phyloP scores from a whole-genome alignment of 2,797 vertebrate species.

The Chromobotia macracanthus region DNA sequence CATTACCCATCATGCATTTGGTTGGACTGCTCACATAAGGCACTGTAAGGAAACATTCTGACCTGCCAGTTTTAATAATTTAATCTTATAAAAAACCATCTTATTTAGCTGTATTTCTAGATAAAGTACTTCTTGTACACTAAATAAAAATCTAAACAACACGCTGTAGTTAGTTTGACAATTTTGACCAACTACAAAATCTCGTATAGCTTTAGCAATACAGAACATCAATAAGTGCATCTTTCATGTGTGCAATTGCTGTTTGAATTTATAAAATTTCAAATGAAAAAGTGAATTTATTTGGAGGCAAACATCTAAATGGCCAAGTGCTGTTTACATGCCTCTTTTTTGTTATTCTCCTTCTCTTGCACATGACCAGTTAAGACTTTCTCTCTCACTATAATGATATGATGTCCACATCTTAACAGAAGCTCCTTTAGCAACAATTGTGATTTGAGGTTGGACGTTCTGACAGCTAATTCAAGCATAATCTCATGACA shows the following conservation, averaged over 20 bases:
- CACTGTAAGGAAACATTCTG: not conserved
- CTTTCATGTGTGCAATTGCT: too few relatives aligned
- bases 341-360: not conserved
- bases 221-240: too few relatives aligned
- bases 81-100: not conserved
- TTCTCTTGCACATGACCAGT: not conserved
- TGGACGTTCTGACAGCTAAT: constrained; percentile 15
- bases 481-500: constrained; percentile 11
- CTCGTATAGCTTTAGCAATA: too few relatives aligned
- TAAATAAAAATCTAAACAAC: too few relatives aligned
- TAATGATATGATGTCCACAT: not conserved
- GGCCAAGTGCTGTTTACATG: too few relatives aligned
- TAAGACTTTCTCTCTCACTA: not conserved
- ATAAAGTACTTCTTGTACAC: not conserved
- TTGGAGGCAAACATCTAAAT: too few relatives aligned
- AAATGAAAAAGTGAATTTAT: too few relatives aligned
- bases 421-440: not conserved
- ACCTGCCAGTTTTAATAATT: too few relatives aligned
- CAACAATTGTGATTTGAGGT: not conserved
- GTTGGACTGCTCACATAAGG: not conserved
- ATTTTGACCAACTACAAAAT: too few relatives aligned
- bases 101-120: not conserved
- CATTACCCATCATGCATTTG: constrained; percentile 1
- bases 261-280: too few relatives aligned
- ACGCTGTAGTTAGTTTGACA: too few relatives aligned